Evolutionary conservation across 2,797 vertebrate genomes (phyloP).

Genomic region (Trachops cirrhosus): DNA sequence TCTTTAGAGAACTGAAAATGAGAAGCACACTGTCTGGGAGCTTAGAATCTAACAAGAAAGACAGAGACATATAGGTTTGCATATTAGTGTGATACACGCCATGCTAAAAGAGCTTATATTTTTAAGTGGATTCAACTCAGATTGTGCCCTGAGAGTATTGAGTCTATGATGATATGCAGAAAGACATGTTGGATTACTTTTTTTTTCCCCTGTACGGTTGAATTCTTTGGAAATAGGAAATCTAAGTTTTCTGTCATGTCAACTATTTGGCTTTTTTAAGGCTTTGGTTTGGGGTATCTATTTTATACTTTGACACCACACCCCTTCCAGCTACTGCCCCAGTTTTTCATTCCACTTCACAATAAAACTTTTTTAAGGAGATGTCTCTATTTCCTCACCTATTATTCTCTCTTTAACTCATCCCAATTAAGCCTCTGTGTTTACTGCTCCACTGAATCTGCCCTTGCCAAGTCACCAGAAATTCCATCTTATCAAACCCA

Average conservation of each 20-base stretch:
- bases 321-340: background rate
- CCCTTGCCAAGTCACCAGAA: background rate
- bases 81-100: background rate
- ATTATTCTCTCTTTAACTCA: background rate
- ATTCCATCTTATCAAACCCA: background rate
- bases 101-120: background rate
- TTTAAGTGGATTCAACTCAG: background rate
- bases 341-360: background rate
- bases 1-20: background rate
- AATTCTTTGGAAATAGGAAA: conserved; percentile 15
- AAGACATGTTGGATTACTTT: background rate
- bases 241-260: background rate
- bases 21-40: background rate
- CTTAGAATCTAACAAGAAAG: background rate
- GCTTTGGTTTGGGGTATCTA: background rate
- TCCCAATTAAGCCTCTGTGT: background rate
- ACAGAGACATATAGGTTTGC: background rate
- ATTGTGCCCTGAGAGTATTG: background rate
- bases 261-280: background rate
- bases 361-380: background rate
- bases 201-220: background rate
- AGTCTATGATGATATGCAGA: background rate
- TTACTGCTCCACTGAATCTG: background rate
- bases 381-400: background rate
- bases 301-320: background rate